Base-by-base conservation (phyloP, 2,113 vertebrate genomes). In the Carassius auratus region DNA sequence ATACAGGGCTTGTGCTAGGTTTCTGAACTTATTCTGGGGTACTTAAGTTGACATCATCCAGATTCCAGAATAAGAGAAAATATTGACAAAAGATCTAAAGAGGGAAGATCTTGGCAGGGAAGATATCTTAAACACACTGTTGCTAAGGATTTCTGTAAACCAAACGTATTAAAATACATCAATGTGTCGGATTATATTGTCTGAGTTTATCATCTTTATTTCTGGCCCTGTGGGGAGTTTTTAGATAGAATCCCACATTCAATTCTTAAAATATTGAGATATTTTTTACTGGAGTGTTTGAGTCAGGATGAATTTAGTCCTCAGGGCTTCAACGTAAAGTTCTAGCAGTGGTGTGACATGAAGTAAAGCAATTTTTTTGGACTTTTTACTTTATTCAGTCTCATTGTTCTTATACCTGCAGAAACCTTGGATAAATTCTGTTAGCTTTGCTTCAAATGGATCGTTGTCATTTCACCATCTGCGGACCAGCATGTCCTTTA, bases 401-500 rank as follows among this genome's bases (percentile, higher is more conserved):
- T 93, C 64, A 94, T 95, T 93, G 92, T 92, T 94, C 94, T 94
- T 93, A 92, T 92, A 96, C 94, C 95, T 96, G 94, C 77, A 86
- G 81, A 76, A 80, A 83, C 71, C 90, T 78, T 59, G 91, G 94
- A 94, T 93, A 94, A 91, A 93, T 94, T 93, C 90, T 94, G 73
- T 96, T 95, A 95, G 93, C 93, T 93, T 95, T 92, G 92, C 91
- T 93, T 90, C 89, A 92, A 93, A 91, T 89, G 75, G 88, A 94
- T 95, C 95, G 92, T 95, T 96, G 95, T 96, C 94, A 91, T 96
- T 95, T 95, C 95, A 95, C 96, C 96, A 96, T 96, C 96, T 95
- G 95, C 93, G 91, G 95, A 93, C 94, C 92, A 95, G 95, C 94
- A 92, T 92, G 94, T 93, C 87, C 91, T 89, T 90, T 92, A 93